Percentiles rank a stretch among this genome's conserved stretches.
Conservation (phyloP, 2,113 vertebrate genomes). For the Danionella cerebrum region DNA sequence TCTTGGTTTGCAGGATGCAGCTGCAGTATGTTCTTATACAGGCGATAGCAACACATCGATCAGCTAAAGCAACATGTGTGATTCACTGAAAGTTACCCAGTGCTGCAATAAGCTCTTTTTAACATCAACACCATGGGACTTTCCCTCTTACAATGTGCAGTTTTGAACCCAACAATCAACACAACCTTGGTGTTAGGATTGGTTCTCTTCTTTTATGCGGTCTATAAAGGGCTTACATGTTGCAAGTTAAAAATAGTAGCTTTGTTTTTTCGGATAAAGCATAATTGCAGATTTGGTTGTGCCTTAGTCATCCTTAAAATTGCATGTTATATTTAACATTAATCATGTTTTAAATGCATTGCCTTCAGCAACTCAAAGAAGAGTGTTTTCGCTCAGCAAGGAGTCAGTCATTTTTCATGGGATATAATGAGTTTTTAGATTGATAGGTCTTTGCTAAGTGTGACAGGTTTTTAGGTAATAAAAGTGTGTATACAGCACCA, state of each 20-base stretch:
- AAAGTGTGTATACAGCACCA: no score
- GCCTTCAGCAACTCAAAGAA: background rate
- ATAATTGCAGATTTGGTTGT: conserved; percentile 20
- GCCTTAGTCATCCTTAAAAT: background rate
- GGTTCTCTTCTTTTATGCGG: conserved; percentile 9
- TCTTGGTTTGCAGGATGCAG: conserved; percentile 33
- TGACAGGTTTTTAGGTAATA: no score
- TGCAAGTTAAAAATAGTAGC: background rate
- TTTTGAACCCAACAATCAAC: background rate
- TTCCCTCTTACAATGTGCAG: background rate
- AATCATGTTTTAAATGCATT: background rate
- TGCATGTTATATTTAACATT: background rate
- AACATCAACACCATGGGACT: background rate
- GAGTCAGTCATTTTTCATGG: no score
- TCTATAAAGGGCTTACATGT: conserved; percentile 17
- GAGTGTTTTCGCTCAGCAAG: no score
- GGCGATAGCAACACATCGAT: conserved; percentile 15
- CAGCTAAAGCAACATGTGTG: conserved; percentile 8
- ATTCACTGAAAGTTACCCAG: background rate
- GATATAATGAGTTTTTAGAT: no score
- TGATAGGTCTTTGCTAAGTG: no score
- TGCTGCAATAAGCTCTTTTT: no score
- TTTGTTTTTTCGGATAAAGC: conserved; percentile 12
- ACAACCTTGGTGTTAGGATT: conserved; percentile 23
- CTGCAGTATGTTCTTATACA: conserved; percentile 27